Conservation (phyloP, 2,113 vertebrate genomes). For the Narcine bancroftii region DNA sequence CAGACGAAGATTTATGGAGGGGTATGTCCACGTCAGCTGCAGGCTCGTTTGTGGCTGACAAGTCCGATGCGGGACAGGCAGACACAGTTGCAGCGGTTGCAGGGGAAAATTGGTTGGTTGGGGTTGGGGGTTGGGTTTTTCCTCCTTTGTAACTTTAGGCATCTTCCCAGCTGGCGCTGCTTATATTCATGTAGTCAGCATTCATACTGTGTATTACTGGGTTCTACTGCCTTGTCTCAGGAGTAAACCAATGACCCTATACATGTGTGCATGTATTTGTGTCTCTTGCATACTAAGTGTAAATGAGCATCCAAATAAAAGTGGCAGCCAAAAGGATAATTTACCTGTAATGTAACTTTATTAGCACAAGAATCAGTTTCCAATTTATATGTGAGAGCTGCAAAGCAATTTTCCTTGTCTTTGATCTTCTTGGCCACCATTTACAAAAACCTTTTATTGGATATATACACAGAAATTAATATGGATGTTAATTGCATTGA, state of each 20-base stretch:
- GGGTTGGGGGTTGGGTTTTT: too few species aligned
- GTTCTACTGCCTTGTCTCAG: neutral
- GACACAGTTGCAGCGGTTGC: too few species aligned
- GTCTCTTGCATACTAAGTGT: neutral
- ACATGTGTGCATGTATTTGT: neutral
- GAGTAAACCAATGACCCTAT: neutral
- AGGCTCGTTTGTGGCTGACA: too few species aligned
- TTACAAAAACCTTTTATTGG: neutral
- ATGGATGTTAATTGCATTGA: neutral
- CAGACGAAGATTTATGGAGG: too few species aligned
- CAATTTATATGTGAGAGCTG: neutral
- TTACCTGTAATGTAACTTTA: slow-evolving; percentile 2
- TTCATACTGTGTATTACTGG: neutral
- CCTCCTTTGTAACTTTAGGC: too few species aligned
- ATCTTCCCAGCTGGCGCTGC: neutral
- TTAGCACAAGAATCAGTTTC: neutral
- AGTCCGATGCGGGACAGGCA: too few species aligned
- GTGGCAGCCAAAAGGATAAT: neutral
- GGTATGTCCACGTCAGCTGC: too few species aligned
- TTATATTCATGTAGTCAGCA: neutral
- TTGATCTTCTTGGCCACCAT: slow-evolving; percentile 1
- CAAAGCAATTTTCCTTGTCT: neutral
- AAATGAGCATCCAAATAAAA: neutral
- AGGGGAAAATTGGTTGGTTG: too few species aligned
- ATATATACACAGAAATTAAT: neutral